phyloP scores from a whole-genome alignment of 2,888 invertebrate species.

The Acronicta psi region DNA sequence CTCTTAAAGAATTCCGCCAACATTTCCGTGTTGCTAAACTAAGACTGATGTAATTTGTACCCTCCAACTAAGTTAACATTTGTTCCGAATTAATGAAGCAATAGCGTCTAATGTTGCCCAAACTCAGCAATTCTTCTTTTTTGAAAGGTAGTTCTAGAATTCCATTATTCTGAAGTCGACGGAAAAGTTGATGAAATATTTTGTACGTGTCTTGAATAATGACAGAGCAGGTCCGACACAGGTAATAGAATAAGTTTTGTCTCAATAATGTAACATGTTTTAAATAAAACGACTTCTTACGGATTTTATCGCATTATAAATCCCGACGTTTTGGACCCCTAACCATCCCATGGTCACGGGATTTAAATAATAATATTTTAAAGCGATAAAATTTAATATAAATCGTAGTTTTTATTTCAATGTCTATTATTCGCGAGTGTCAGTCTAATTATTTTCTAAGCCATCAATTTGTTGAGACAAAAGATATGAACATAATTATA shows the following conservation, averaged over 20 bases:
- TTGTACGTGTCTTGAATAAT: conserved; percentile 65
- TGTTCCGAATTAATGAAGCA: conserved; percentile 76
- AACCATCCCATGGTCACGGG: too few species aligned
- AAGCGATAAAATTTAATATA: too few species aligned
- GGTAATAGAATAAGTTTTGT: conserved; percentile 62
- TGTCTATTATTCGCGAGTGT: too few species aligned
- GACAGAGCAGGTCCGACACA: conserved; percentile 54
- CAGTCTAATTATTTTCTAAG: too few species aligned
- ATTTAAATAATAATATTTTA: too few species aligned
- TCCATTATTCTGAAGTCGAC: conserved; percentile 47
- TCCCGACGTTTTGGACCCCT: too few species aligned
- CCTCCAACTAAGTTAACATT: conserved; percentile 72
- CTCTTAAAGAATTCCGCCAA: conserved; percentile 73
- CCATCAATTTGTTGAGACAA: too few species aligned
- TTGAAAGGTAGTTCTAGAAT: conserved; percentile 57
- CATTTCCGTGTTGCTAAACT: conserved; percentile 74
- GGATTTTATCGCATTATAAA: too few species aligned
- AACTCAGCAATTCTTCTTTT: conserved; percentile 65
- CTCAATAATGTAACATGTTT: conserved; percentile 23
- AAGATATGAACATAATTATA: too few species aligned
- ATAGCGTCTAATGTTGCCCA: conserved; percentile 65
- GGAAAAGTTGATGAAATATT: conserved; percentile 57
- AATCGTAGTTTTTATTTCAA: too few species aligned
- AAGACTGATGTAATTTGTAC: conserved; percentile 80
- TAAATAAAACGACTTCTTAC: too few species aligned